phyloP scores from a whole-genome alignment of 2,888 invertebrate genomes.

The Mythimna albipuncta region DNA sequence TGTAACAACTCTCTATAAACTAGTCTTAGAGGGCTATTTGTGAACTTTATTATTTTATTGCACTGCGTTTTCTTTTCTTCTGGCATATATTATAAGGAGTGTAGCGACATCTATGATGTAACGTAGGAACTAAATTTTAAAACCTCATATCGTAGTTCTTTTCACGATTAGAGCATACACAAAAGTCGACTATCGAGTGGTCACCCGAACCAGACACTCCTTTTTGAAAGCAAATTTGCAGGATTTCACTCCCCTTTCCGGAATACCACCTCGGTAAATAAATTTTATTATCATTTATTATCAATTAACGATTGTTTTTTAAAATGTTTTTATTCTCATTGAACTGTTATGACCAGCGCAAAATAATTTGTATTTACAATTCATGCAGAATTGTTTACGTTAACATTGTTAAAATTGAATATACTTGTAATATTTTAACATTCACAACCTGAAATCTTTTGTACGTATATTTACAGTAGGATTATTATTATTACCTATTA shows the following conservation, averaged over 20 bases:
- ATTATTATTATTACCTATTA: too few relatives aligned
- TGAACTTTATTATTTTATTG: conserved; percentile 11
- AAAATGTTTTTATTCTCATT: conserved; percentile 2
- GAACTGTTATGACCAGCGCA: neutral
- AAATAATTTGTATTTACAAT: conserved; percentile 10
- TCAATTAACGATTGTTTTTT: neutral
- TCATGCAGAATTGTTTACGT: neutral
- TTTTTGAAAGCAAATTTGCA: too few relatives aligned
- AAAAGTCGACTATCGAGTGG: too few relatives aligned
- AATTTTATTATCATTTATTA: neutral
- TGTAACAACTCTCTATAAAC: conserved; percentile 24
- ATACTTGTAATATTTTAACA: conserved; percentile 11
- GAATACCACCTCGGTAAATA: too few relatives aligned
- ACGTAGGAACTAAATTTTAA: too few relatives aligned
- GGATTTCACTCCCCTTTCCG: too few relatives aligned
- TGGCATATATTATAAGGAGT: too few relatives aligned
- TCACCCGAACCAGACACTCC: too few relatives aligned
- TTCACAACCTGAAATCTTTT: neutral
- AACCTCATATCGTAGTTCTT: too few relatives aligned
- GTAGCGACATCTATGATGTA: too few relatives aligned
- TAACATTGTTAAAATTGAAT: conserved; percentile 1
- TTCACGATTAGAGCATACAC: too few relatives aligned
- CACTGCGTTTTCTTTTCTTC: neutral
- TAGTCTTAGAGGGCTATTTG: conserved; percentile 6
- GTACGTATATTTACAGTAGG: conserved; percentile 17